Percentiles rank a stretch among this genome's conserved stretches.
phyloP scores from a whole-genome alignment of 1,140 invertebrate species.

The Tetragonula clypearis region DNA sequence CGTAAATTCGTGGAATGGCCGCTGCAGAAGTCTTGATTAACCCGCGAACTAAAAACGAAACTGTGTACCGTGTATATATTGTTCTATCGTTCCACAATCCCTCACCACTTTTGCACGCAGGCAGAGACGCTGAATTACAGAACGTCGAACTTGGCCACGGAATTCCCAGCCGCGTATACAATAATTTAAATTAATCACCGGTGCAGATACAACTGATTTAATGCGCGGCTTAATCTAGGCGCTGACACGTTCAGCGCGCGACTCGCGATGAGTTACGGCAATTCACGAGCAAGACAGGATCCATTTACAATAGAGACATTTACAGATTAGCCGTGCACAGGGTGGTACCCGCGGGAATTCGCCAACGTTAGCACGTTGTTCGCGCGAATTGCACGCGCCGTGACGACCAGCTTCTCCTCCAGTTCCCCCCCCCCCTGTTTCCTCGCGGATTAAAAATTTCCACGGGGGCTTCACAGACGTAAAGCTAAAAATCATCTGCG shows the following conservation, averaged over 20 bases:
- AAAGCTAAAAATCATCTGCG: neutral
- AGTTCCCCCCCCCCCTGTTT: neutral
- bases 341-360: conserved; percentile 15
- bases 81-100: neutral
- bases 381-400: neutral
- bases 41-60: neutral
- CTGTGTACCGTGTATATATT: too few species aligned
- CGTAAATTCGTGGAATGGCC: too few species aligned
- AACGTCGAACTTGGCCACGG: conserved; percentile 15
- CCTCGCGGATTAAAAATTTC: neutral
- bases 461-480: neutral
- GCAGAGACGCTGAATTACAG: neutral
- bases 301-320: conserved; percentile 65
- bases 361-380: neutral
- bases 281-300: conserved; percentile 65
- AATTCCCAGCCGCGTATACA: conserved; percentile 26
- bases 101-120: too few species aligned
- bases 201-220: conserved; percentile 62
- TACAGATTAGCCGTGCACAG: conserved; percentile 45
- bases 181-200: conserved; percentile 64
- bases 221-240: conserved; percentile 59
- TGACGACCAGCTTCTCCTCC: neutral
- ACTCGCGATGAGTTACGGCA: conserved; percentile 63
- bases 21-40: neutral
- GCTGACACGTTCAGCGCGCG: conserved; percentile 60